phyloP scores from a whole-genome alignment of 2,113 vertebrate genomes.

The Meleagris gallopavo region DNA sequence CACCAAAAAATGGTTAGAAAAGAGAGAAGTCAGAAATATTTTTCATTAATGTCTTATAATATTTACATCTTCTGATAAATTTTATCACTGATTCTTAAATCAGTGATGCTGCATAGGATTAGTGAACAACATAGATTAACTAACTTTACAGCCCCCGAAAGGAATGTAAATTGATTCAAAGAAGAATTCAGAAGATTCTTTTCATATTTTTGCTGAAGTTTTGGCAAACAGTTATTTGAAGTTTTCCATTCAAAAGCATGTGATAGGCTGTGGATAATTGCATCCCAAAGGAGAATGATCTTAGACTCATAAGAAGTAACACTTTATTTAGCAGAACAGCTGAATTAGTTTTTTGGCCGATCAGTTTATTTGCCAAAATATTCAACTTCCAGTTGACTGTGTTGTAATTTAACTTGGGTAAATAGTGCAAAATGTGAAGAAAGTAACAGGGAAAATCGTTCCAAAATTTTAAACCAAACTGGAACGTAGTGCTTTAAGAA shows the following conservation, averaged over 20 bases:
- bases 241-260: background rate
- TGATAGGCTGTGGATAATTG: background rate
- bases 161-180: background rate
- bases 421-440: background rate
- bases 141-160: background rate
- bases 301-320: slow-evolving; percentile 42
- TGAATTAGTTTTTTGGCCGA: slow-evolving; percentile 54
- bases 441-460: background rate
- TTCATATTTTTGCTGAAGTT: background rate
- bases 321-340: slow-evolving; percentile 46
- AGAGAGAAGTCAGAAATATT: background rate
- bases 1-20: background rate
- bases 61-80: background rate
- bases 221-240: slow-evolving; percentile 1
- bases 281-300: background rate
- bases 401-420: background rate
- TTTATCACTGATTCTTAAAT: background rate
- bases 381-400: background rate
- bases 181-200: background rate
- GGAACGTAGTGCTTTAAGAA: background rate
- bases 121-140: background rate
- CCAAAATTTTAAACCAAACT: background rate
- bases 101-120: background rate
- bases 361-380: slow-evolving; percentile 25
- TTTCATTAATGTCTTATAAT: background rate